A percentile compares a stretch with the other conserved stretches of the same genome.
Evolutionary conservation across 2,888 invertebrate genomes (phyloP).

Genomic region (Mellilla xanthometata): DNA sequence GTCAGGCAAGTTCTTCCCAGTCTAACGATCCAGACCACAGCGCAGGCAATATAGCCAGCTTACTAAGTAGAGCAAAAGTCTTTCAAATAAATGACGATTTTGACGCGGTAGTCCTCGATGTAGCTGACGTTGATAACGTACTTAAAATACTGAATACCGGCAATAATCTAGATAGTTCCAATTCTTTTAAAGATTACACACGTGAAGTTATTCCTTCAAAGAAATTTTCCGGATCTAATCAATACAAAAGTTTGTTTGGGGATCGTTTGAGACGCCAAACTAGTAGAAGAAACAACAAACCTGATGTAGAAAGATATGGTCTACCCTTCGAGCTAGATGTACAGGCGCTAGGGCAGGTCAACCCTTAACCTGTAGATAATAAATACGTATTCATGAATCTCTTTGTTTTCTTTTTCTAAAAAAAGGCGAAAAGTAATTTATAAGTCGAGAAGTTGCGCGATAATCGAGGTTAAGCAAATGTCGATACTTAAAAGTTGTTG

Average conservation of each 20-base stretch:
- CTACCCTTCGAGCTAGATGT: constrained; percentile 58
- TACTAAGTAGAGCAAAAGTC: constrained; percentile 6
- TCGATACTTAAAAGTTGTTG: too few species aligned
- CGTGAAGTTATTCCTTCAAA: background rate
- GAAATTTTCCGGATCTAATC: background rate
- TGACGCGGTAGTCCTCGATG: constrained; percentile 45
- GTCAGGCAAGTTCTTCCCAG: background rate
- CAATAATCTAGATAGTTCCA: constrained; percentile 1
- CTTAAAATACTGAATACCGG: constrained; percentile 16
- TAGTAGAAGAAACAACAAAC: constrained; percentile 9
- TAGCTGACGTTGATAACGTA: constrained; percentile 31
- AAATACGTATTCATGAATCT: constrained; percentile 2
- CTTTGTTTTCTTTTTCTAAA: too few species aligned
- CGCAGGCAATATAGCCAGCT: background rate
- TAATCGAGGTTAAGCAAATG: too few species aligned
- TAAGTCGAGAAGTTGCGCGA: too few species aligned
- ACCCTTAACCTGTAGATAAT: constrained; percentile 26
- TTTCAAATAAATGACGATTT: constrained; percentile 41
- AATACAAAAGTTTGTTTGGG: background rate
- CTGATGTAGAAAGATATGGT: constrained; percentile 36
- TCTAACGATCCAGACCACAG: background rate
- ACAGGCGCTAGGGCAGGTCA: constrained; percentile 55
- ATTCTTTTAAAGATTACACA: constrained; percentile 2
- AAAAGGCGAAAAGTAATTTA: too few species aligned
- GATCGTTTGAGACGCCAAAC: background rate